Evolutionary conservation across 2,888 invertebrate genomes (phyloP).

Genomic region (Notodonta dromedarius): DNA sequence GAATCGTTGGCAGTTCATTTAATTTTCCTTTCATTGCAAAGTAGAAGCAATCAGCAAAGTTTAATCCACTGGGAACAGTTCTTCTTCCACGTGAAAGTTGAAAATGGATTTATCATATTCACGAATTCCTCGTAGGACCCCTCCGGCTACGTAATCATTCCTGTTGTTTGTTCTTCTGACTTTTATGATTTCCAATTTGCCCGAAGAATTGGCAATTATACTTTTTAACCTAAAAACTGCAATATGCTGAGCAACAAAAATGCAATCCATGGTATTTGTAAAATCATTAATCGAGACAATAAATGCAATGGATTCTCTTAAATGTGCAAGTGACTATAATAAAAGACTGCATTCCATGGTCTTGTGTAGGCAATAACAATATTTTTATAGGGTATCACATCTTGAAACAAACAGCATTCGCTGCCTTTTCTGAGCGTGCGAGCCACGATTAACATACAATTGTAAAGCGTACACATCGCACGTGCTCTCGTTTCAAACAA

Average conservation of each 20-base stretch:
- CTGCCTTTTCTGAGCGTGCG: constrained; percentile 50
- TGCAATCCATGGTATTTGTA: neutral
- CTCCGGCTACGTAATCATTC: constrained; percentile 8
- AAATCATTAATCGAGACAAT: neutral
- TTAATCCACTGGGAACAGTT: constrained; percentile 26
- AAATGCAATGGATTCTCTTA: neutral
- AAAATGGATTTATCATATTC: constrained; percentile 36
- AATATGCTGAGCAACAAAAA: too few relatives aligned
- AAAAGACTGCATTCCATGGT: neutral
- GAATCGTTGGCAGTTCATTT: constrained; percentile 16
- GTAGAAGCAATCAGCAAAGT: constrained; percentile 31
- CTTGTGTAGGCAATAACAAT: neutral
- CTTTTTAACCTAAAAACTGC: too few relatives aligned
- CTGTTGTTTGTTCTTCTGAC: constrained; percentile 11
- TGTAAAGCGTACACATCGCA: constrained; percentile 63
- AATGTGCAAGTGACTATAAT: neutral
- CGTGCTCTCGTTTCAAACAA: constrained; percentile 74
- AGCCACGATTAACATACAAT: constrained; percentile 75
- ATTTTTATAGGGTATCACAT: constrained; percentile 10
- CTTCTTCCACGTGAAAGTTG: constrained; percentile 31
- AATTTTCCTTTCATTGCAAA: constrained; percentile 22
- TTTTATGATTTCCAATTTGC: neutral
- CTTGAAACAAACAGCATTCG: constrained; percentile 23
- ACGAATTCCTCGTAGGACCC: neutral
- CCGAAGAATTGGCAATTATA: too few relatives aligned